phyloP scores from a whole-genome alignment of 2,888 invertebrate species.

The Agrypnus murinus region DNA sequence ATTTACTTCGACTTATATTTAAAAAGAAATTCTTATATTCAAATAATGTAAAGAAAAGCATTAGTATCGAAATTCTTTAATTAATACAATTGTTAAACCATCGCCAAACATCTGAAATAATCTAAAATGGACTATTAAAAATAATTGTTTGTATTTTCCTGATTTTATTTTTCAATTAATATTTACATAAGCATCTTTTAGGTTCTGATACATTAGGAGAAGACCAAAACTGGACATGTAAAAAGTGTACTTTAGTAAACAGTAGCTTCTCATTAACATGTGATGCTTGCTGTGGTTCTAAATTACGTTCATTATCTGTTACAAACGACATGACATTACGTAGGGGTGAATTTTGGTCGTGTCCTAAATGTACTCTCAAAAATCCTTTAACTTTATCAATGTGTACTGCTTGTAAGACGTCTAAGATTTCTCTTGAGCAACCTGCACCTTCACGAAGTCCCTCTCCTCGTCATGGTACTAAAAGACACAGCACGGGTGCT shows the following conservation, averaged over 20 bases:
- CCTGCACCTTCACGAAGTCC: slow-evolving; percentile 70
- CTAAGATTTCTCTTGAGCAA: slow-evolving; percentile 69
- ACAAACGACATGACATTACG: slow-evolving; percentile 81
- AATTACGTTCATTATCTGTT: slow-evolving; percentile 79
- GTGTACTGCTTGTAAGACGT: slow-evolving; percentile 87
- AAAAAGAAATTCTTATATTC: no score
- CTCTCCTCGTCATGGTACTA: slow-evolving; percentile 72
- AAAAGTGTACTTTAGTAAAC: slow-evolving; percentile 91
- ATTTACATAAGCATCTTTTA: no score
- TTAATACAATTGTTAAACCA: no score
- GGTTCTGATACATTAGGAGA: slow-evolving; percentile 54
- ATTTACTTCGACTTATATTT: no score
- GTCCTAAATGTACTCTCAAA: slow-evolving; percentile 86
- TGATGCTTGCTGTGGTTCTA: slow-evolving; percentile 91
- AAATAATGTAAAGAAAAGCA: no score
- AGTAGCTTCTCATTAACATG: slow-evolving; percentile 82
- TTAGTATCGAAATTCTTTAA: no score
- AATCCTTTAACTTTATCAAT: slow-evolving; percentile 80
- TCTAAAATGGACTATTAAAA: no score
- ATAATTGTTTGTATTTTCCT: no score
- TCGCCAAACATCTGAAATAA: no score
- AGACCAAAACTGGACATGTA: slow-evolving; percentile 85
- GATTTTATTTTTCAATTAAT: no score
- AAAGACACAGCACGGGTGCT: slow-evolving; percentile 56
- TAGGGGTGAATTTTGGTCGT: slow-evolving; percentile 86